Evolutionary conservation across 2,113 vertebrate genomes (phyloP).

Genomic region (Atherinomorus stipes): DNA sequence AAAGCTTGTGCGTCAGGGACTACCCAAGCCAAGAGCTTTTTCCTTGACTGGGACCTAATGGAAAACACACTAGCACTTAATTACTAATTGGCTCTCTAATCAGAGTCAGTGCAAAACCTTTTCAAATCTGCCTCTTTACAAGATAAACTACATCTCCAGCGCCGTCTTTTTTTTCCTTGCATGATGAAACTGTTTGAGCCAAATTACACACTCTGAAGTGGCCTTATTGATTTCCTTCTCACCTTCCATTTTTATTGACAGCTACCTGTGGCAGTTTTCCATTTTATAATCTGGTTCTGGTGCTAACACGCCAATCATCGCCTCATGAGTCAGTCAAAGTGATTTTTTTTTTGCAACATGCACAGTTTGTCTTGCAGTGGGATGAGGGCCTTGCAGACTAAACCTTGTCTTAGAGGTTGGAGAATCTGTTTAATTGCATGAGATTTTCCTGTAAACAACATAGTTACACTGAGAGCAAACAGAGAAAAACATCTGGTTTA

Average conservation of each 20-base stretch:
- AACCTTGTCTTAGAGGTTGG: background rate
- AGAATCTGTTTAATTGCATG: background rate
- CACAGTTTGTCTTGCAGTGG: background rate
- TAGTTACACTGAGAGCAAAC: background rate
- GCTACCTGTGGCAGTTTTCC: constrained; percentile 20
- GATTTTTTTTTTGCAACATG: constrained; percentile 19
- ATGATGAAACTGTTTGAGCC: constrained; percentile 48
- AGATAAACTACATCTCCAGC: constrained; percentile 41
- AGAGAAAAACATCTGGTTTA: constrained; percentile 11
- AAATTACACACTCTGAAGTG: constrained; percentile 66
- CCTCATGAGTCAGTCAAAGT: background rate
- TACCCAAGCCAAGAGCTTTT: constrained; percentile 67
- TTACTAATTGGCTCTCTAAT: constrained; percentile 74
- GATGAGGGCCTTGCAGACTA: background rate
- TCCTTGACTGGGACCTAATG: constrained; percentile 58
- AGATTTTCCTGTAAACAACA: constrained; percentile 11
- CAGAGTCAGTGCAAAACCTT: constrained; percentile 58
- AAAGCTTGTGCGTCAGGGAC: constrained; percentile 26
- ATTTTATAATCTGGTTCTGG: constrained; percentile 19
- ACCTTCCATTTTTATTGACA: constrained; percentile 69
- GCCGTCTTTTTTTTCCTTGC: background rate
- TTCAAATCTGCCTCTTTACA: constrained; percentile 56
- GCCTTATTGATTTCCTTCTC: constrained; percentile 64
- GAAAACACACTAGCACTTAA: constrained; percentile 72
- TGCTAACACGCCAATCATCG: constrained; percentile 32